Percentiles rank a stretch among this genome's conserved stretches.
phyloP scores from a whole-genome alignment of 2,888 invertebrate genomes.

The Saturnia japonica region DNA sequence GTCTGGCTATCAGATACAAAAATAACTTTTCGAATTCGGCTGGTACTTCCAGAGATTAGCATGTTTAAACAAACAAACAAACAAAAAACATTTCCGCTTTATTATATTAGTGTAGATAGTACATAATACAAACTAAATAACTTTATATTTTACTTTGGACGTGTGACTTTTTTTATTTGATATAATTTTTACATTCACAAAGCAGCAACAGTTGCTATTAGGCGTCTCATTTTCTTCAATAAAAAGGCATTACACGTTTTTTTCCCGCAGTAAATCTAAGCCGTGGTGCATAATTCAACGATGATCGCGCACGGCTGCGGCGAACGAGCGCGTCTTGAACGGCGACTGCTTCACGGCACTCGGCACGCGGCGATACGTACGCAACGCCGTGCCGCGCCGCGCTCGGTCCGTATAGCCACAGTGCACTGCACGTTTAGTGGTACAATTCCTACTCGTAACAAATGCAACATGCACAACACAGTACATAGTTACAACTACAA shows the following conservation, averaged over 20 bases:
- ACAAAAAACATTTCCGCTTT: too few species aligned
- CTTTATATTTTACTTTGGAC: neutral
- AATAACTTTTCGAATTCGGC: too few species aligned
- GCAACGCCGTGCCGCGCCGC: neutral
- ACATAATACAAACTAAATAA: neutral
- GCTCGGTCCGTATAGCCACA: neutral
- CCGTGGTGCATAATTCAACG: constrained; percentile 48
- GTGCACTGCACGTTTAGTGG: neutral
- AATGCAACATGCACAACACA: too few species aligned
- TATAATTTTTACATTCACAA: neutral
- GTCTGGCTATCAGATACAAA: too few species aligned
- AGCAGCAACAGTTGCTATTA: constrained; percentile 16
- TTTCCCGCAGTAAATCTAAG: constrained; percentile 38
- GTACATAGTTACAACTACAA: neutral
- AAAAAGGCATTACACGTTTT: constrained; percentile 7
- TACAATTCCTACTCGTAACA: neutral
- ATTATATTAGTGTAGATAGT: too few species aligned
- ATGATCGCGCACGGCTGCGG: constrained; percentile 54
- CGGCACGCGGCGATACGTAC: neutral
- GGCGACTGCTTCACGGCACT: neutral
- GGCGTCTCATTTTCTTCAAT: constrained; percentile 16
- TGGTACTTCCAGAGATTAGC: too few species aligned
- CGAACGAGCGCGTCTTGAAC: constrained; percentile 34
- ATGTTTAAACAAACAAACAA: too few species aligned
- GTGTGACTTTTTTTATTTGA: neutral